Evolutionary conservation across 2,113 vertebrate species (phyloP), one percentile per base, ranked within the genome.

Genomic region (Labeo catla): DNA sequence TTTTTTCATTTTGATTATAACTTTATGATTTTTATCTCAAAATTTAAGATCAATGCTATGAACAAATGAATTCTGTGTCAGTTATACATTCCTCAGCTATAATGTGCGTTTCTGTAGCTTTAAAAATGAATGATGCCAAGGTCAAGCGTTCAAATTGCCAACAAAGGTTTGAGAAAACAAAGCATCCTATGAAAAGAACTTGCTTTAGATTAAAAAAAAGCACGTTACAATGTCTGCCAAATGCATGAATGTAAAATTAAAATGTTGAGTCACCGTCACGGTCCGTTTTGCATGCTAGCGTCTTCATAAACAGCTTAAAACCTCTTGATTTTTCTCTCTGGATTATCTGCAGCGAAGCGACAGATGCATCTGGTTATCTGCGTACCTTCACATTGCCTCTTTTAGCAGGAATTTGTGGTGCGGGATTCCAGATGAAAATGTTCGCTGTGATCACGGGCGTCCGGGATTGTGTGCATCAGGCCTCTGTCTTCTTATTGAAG

Each of bases 331-430:
- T 61, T 28, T 63, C 77, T 59, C 77, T 80, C 77, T n/a, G 16
- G 28, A 61, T 61, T 57, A 34, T 80, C 54, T 80, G 5, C 19
- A 45, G 36, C 36, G 43, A 36, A 4, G 54, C 72, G 88, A 86
- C 89, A 90, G 76, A 88, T 90, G 89, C 70, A 74, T 47, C 21
- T 76, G 47, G 47, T 52, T 76, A 76, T 76, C 21, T 80, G 10
- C 15, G 54, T 61, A 80, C 36, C 77, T 80, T 80, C 77, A n/a
- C 54, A 61, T 80, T 76, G 74, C 47, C 74, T 80, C 36, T 59
- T 57, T 59, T 23, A 63, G 84, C 39, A 65, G 12, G 84, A 65
- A 70, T 43, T 85, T 47, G 78, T 28, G 83, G 88, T 76, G 78
- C 43, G 76, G 63, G 59, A 70, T 89, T 86, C 82, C 86, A 68